Percentiles rank a stretch among this genome's conserved stretches.
Conservation (phyloP, 1,140 invertebrate species). For the Himalopsyche phryganea region DNA sequence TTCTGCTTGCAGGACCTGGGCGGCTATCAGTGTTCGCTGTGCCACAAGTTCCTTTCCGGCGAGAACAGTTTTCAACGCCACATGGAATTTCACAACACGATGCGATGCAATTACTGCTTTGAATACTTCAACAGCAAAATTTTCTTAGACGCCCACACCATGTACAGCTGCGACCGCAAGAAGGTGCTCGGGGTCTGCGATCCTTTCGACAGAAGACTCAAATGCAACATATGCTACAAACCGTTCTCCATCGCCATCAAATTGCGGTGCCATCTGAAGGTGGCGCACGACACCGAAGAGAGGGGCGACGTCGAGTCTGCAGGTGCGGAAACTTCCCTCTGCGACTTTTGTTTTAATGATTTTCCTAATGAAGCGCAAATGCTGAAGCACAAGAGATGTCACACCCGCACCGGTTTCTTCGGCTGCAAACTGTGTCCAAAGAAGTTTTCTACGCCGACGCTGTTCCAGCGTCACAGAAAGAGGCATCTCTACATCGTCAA, state of each 20-base stretch:
- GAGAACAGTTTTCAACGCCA: slow-evolving; percentile 48
- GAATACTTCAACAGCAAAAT: slow-evolving; percentile 46
- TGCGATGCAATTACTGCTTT: slow-evolving; percentile 52
- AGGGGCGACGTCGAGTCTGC: slow-evolving; percentile 37
- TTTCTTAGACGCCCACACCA: slow-evolving; percentile 47
- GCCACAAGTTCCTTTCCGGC: slow-evolving; percentile 45
- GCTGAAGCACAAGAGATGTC: slow-evolving; percentile 44
- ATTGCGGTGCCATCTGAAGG: slow-evolving; percentile 48
- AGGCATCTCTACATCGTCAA: slow-evolving; percentile 43
- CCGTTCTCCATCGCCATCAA: slow-evolving; percentile 51
- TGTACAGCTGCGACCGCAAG: slow-evolving; percentile 47
- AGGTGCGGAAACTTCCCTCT: slow-evolving; percentile 33
- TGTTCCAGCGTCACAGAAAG: slow-evolving; percentile 48
- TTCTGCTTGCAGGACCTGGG: slow-evolving; percentile 44
- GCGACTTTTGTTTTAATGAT: slow-evolving; percentile 50
- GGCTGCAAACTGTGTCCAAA: slow-evolving; percentile 48
- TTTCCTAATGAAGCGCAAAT: slow-evolving; percentile 47
- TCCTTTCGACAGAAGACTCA: slow-evolving; percentile 44
- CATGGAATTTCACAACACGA: slow-evolving; percentile 48
- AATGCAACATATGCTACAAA: slow-evolving; percentile 50
- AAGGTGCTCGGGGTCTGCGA: slow-evolving; percentile 47
- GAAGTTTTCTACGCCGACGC: slow-evolving; percentile 43
- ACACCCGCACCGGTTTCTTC: slow-evolving; percentile 42
- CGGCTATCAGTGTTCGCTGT: slow-evolving; percentile 49
- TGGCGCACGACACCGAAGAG: slow-evolving; percentile 42